These are phyloP conservation scores for Tipula unca DNA, from an alignment of 2,888 invertebrate species.

Conservation along the genomic window DNA sequence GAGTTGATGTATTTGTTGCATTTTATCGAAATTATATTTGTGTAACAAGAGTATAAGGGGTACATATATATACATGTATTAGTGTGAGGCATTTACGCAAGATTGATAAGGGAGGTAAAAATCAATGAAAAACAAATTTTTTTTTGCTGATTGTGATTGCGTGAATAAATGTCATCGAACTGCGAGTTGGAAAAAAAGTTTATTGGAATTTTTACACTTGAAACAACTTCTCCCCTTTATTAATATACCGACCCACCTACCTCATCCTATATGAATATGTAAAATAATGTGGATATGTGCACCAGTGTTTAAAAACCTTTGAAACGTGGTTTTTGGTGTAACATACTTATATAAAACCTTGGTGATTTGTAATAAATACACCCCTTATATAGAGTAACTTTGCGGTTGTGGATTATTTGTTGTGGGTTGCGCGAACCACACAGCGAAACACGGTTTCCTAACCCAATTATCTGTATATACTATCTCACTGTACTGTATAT, in stretches of 20 bases:
- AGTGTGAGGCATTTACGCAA: not conserved
- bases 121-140: not conserved
- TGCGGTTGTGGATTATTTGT: not conserved
- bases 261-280: not conserved
- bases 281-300: not conserved
- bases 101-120: not conserved
- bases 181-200: not conserved
- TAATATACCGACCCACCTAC: too few species aligned
- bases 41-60: too few species aligned
- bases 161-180: not conserved
- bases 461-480: not conserved
- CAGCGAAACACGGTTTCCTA: not conserved
- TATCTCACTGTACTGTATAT: not conserved
- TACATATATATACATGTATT: too few species aligned
- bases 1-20: not conserved
- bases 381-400: too few species aligned
- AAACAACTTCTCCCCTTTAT: not conserved
- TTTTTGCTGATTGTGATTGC: not conserved
- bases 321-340: not conserved
- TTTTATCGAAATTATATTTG: not conserved
- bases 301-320: not conserved
- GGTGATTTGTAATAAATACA: too few species aligned
- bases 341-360: too few species aligned
- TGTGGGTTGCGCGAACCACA: not conserved
- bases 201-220: not conserved